Evolutionary conservation across 2,888 invertebrate species (phyloP), one percentile per base, ranked within the genome.

Genomic region (Rotaria sp.): DNA sequence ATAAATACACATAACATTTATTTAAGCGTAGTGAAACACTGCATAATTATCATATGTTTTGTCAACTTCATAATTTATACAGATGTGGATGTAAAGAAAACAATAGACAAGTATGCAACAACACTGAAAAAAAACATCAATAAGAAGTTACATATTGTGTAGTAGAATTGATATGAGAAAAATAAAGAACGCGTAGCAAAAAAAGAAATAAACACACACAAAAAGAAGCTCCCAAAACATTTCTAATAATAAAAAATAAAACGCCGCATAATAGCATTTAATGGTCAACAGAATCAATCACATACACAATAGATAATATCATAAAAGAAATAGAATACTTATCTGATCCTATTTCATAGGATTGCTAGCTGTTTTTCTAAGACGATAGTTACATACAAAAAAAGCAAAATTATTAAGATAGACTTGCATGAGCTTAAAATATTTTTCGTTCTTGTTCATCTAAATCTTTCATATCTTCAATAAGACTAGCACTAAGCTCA

Each of bases 381-480:
- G 50, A 18, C 18, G 15, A 50, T 50, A 18, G 10, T 50, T 50
- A 8, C 45, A 50, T 18, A 50, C 8, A 8, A 24, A 52, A 52
- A 24, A 52, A 52, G 4, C 1, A 7, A 1, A 67, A 38, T 7
- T 21, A 35, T 67, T 30, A 5, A 67, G n/a, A 10, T 26, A 55
- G 3, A 59, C 11, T 8, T 2, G 1, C 10, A 59, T 59, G 3
- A 38, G 21, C 10, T 80, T 80, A 80, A 45, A 45, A 80, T 11
- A 45, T 26, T 38, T 50, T 74, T 55, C 84, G 74, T 59, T 86
- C 86, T 80, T 50, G 48, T 57, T 57, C 45, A 55, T 86, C 85
- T 41, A 86, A 38, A 38, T 86, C 86, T 85, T 57, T 86, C 85
- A 86, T 86, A 50, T 86, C 86, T 48, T 86, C 86, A 50, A 85